These are phyloP conservation scores for Speoplatyrhinus poulsoni DNA, from an alignment of 2,113 vertebrate species.

Conservation along the genomic window DNA sequence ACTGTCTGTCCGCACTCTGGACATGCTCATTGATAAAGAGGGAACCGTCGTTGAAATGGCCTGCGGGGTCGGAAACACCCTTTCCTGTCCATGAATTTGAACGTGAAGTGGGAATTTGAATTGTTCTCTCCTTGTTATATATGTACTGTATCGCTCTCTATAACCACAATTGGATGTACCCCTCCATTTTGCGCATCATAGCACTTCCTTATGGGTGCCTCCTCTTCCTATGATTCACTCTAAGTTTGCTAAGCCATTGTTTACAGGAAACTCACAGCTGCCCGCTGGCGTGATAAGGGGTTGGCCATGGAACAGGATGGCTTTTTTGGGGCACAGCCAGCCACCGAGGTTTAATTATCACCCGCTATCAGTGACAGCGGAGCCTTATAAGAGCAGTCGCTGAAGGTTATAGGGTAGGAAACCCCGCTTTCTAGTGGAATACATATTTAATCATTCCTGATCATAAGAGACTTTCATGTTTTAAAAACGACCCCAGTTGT, in stretches of 20 bases:
- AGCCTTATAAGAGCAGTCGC: slow-evolving; percentile 42
- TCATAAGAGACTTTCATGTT: slow-evolving; percentile 34
- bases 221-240: slow-evolving; percentile 39
- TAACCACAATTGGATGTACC: not conserved
- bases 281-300: slow-evolving; percentile 66
- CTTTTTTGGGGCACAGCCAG: slow-evolving; percentile 66
- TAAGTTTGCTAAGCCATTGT: slow-evolving; percentile 58
- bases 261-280: slow-evolving; percentile 58
- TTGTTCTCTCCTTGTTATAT: slow-evolving; percentile 15
- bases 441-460: slow-evolving; percentile 62
- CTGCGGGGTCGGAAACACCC: slow-evolving; percentile 7
- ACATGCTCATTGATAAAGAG: slow-evolving; percentile 19
- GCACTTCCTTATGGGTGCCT: slow-evolving; percentile 30
- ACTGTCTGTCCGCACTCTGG: not conserved
- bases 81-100: slow-evolving; percentile 21
- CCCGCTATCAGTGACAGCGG: slow-evolving; percentile 41
- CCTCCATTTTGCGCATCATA: slow-evolving; percentile 30
- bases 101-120: not conserved
- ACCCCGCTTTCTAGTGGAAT: slow-evolving; percentile 56
- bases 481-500: slow-evolving; percentile 32
- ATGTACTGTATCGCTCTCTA: not conserved
- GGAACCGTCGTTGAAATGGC: not conserved
- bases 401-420: slow-evolving; percentile 63
- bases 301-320: slow-evolving; percentile 47
- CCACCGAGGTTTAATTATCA: slow-evolving; percentile 75